Evolutionary conservation across 2,113 vertebrate species (phyloP), one percentile per base, ranked within the genome.

Genomic region (Cottus gobio): DNA sequence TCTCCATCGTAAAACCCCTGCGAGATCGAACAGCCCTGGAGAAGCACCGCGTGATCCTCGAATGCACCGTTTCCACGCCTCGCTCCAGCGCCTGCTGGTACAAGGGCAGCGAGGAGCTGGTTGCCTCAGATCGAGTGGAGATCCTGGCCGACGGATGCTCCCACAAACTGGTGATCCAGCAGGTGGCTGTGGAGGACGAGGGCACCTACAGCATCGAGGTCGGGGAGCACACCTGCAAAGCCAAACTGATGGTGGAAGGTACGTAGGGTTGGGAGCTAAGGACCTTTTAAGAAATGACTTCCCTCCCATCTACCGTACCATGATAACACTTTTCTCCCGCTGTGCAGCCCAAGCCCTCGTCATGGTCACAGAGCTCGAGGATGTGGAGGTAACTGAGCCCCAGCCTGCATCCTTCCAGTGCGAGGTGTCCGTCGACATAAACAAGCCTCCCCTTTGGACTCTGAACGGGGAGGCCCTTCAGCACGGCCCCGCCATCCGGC

Each of bases 211-310:
- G 94, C 39, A 94, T 98, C 3, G 93, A 95, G 0, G 96, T 97
- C 0, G 96, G 96, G 0, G 95, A 95, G 4, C 97, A 98, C 84
- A 94, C 89, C 2, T 96, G 93, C 68, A 92, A 94, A 2, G 97
- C 97, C 9, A 93, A 89, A 71, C 95, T 99, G 60, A 87, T 98
- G 44, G 97, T 99, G 71, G 98, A 99, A 90, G 96, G 98, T 98
- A 80, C 85, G 90, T 24, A 28, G 37, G 0, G 24, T 8, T 20
- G 7, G 52, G 28, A 56, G 18, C 18, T 20, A 13, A 26, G 52
- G 22, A 26, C n/a, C 16, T 48, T 3, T 31, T 30, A 39, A 31
- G 18, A 6, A 37, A 54, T 1, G 5, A 12, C 18, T 44, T 26
- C 28, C 50, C 15, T 22, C n/a, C 2, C 62, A 31, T 68, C 30